Evolutionary conservation across 1,140 invertebrate genomes (phyloP), one percentile per base, ranked within the genome.

Genomic region (Branchinecta lindahli): DNA sequence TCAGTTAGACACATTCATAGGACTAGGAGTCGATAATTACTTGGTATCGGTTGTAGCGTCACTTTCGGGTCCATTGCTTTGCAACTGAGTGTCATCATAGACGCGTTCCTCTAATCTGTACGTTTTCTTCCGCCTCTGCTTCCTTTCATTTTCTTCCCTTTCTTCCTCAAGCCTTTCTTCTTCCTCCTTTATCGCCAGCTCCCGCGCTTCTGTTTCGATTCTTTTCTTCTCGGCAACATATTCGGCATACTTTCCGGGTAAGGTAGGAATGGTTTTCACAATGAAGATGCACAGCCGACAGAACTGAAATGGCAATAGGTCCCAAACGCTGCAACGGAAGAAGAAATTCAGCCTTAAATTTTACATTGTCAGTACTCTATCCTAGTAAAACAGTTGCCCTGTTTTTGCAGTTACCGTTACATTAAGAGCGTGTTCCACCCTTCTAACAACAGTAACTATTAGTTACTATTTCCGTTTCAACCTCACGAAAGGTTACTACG

Each of bases 221-320:
- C 70, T 72, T 68, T 73, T n/a, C 72, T 82, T 82, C 74, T 86
- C 82, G 66, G 44, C 45, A n/a, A 21, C 20, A 8, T 67, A 44
- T 66, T 45, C 65, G 20, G 45, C 20, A 12, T 47, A 47, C 46
- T 15, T 12, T 6, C 15, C 45, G 15, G 47, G 45, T 8, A 46
- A 12, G 21, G 68, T 21, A n/a, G 46, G 44, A 33, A 69, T 45
- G 15, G 46, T 18, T 15, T 15, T 69, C 46, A 46, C 8, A 8
- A 21, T 10, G 45, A 44, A 69, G 18, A 78, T 75, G 44, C 86
- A 78, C 66, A 84, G 83, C 68, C 84, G 77, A 46, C 87, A 85
- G 74, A 93, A 84, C 81, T 93, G 90, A 74, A 91, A 86, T 4
- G 91, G 91, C 75, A 94, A 79, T 18, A 90, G 91, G 76, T 93